phyloP scores from a whole-genome alignment of 2,797 vertebrate genomes.

The Atherinosoma microstoma region DNA sequence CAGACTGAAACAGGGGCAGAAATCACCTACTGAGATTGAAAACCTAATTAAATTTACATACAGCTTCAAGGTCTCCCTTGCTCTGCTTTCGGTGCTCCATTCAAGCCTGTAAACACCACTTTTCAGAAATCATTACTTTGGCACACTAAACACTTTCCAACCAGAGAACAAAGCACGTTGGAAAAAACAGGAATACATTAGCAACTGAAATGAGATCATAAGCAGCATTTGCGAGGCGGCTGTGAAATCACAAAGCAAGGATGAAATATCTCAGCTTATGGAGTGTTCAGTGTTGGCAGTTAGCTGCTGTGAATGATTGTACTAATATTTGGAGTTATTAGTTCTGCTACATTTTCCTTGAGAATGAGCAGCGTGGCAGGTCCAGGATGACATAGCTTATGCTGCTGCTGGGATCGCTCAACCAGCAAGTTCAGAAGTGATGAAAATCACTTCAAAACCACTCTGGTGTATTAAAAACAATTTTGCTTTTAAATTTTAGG shows the following conservation, averaged over 20 bases:
- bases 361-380: slow-evolving; percentile 59
- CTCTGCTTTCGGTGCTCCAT: slow-evolving; percentile 61
- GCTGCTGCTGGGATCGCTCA: slow-evolving; percentile 58
- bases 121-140: slow-evolving; percentile 76
- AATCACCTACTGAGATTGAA: slow-evolving; percentile 68
- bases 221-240: slow-evolving; percentile 71
- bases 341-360: slow-evolving; percentile 77
- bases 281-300: slow-evolving; percentile 58
- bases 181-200: slow-evolving; percentile 74
- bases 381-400: slow-evolving; percentile 61
- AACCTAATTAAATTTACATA: slow-evolving; percentile 80
- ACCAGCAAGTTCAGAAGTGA: slow-evolving; percentile 55
- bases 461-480: slow-evolving; percentile 51
- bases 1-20: slow-evolving; percentile 39
- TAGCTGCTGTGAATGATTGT: slow-evolving; percentile 71
- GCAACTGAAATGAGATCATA: slow-evolving; percentile 80
- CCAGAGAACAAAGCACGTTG: slow-evolving; percentile 72
- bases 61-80: slow-evolving; percentile 60
- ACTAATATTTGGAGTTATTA: slow-evolving; percentile 79
- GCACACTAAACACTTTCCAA: slow-evolving; percentile 74
- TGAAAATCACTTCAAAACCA: slow-evolving; percentile 63
- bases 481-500: slow-evolving; percentile 54
- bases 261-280: slow-evolving; percentile 74
- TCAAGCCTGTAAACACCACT: slow-evolving; percentile 76
- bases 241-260: slow-evolving; percentile 77